Evolutionary conservation across 2,113 vertebrate genomes (phyloP).

Genomic region (Podarcis raffonei): DNA sequence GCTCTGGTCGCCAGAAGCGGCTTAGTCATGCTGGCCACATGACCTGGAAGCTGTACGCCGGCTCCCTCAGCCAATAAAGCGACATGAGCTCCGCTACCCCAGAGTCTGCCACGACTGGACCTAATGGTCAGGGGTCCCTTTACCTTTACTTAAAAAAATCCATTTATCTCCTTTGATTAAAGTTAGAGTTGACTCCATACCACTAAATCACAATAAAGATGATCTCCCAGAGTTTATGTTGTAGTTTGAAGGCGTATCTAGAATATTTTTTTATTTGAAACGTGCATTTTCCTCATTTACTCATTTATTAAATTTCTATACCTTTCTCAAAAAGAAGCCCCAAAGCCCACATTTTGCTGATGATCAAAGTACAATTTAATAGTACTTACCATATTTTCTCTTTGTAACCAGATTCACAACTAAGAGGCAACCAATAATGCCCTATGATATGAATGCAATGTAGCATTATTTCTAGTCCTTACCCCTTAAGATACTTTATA

Average conservation of each 20-base stretch:
- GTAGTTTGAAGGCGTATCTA: not conserved
- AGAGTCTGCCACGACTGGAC: too few species aligned
- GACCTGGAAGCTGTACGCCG: too few species aligned
- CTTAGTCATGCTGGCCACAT: too few species aligned
- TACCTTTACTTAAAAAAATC: too few species aligned
- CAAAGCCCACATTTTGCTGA: not conserved
- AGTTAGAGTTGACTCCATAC: not conserved
- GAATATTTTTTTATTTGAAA: not conserved
- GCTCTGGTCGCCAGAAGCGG: too few species aligned
- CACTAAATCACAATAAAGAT: not conserved
- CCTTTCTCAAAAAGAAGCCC: too few species aligned
- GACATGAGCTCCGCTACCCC: too few species aligned
- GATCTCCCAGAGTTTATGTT: not conserved
- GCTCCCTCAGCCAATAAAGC: too few species aligned
- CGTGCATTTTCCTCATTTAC: not conserved
- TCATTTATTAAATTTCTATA: too few species aligned
- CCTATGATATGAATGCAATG: not conserved
- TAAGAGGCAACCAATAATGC: not conserved
- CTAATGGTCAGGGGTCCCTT: too few species aligned
- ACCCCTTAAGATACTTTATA: too few species aligned
- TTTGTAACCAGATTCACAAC: not conserved
- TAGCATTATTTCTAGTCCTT: too few species aligned
- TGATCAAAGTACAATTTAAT: not conserved
- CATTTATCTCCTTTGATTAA: not conserved
- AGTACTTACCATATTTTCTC: not conserved